A percentile compares a stretch with the other conserved stretches of the same genome.
Conservation (phyloP, 2,113 vertebrate genomes). For the Mirounga angustirostris region DNA sequence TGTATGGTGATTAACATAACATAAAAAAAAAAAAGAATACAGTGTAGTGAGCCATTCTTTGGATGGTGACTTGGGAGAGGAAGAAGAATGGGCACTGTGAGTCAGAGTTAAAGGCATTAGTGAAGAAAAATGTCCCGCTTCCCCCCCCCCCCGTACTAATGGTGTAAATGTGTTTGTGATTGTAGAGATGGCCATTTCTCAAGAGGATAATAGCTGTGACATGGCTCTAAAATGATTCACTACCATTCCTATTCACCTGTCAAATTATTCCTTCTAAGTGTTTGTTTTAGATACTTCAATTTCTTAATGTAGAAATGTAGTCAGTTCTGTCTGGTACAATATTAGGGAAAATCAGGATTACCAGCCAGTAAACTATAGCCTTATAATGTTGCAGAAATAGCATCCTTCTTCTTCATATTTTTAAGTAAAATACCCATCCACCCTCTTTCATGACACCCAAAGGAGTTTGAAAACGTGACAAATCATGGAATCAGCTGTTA, state of each 20-base stretch:
- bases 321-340: conserved; percentile 33
- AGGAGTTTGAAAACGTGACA: conserved; percentile 52
- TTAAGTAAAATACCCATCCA: conserved; percentile 52
- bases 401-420: neutral
- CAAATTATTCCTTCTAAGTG: conserved; percentile 47
- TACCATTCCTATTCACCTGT: conserved; percentile 1
- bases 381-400: conserved; percentile 37
- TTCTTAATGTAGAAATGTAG: conserved; percentile 34
- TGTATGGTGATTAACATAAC: too few relatives aligned
- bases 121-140: conserved; percentile 84
- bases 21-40: conserved; percentile 24
- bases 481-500: conserved; percentile 42
- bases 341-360: neutral
- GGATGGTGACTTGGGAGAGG: conserved; percentile 73
- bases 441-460: neutral
- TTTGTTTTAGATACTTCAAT: conserved; percentile 50
- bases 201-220: conserved; percentile 74
- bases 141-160: conserved; percentile 70
- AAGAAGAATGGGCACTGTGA: conserved; percentile 77
- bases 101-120: conserved; percentile 82
- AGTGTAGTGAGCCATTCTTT: conserved; percentile 67
- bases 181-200: conserved; percentile 77
- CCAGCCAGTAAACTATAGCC: conserved; percentile 51
- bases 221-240: conserved; percentile 47
- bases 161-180: conserved; percentile 82